Percentiles rank a stretch among this genome's conserved stretches.
Conservation (phyloP, 92 coral and sea anemone genomes). For the Zoanthus solanderi region DNA sequence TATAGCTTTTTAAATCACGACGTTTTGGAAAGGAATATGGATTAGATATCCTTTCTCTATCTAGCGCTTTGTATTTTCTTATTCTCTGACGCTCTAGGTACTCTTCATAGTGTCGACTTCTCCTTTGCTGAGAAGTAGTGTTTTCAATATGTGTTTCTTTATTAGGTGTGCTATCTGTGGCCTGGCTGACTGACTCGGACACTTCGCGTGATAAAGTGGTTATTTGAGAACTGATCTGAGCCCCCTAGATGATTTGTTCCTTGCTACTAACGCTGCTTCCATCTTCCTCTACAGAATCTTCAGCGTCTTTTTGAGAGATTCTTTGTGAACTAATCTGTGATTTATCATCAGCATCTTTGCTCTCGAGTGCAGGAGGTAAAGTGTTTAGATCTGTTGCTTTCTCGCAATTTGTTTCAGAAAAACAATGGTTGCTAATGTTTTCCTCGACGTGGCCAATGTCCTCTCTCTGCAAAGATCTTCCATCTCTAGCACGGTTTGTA, state of each 20-base stretch:
- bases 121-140: background rate
- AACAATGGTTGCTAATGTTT: background rate
- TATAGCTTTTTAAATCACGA: background rate
- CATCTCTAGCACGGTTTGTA: background rate
- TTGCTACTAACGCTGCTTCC: background rate
- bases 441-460: background rate
- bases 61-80: background rate
- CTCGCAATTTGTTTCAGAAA: background rate
- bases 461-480: background rate
- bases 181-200: background rate
- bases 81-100: constrained; percentile 17
- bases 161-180: background rate
- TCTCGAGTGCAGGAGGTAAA: background rate
- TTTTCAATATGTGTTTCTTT: background rate
- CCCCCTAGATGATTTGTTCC: constrained; percentile 9
- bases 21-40: background rate
- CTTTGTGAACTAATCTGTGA: background rate
- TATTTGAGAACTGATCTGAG: background rate
- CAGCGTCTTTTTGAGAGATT: background rate
- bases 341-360: background rate
- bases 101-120: constrained; percentile 29
- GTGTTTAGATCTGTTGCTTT: background rate
- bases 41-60: background rate
- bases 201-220: constrained; percentile 6
- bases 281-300: background rate